A percentile compares a stretch with the other conserved stretches of the same genome.
phyloP scores from a whole-genome alignment of 2,888 invertebrate species.

The Acanthacorydalis orientalis region DNA sequence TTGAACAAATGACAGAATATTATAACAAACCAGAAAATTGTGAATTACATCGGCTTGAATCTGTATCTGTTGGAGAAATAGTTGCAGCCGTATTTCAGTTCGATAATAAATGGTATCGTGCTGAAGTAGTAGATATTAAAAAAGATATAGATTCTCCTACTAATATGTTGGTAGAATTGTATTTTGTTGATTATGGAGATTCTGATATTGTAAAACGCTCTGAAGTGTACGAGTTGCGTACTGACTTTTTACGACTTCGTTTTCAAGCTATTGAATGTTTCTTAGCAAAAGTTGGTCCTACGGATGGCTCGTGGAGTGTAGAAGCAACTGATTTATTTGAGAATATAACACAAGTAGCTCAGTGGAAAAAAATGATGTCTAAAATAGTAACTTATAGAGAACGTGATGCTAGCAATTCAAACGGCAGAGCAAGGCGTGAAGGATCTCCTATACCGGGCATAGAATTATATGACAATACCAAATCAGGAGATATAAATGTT shows the following conservation, averaged over 20 bases:
- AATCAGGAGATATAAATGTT: constrained; percentile 44
- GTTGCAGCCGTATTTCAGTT: constrained; percentile 71
- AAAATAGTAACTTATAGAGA: constrained; percentile 57
- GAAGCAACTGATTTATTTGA: constrained; percentile 49
- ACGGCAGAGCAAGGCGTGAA: constrained; percentile 33
- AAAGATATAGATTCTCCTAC: constrained; percentile 43
- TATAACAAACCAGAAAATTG: constrained; percentile 49
- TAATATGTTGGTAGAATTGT: constrained; percentile 42
- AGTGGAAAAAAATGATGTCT: constrained; percentile 67
- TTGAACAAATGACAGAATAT: constrained; percentile 67
- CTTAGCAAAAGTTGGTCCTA: constrained; percentile 39
- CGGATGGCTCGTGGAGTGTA: constrained; percentile 39
- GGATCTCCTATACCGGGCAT: constrained; percentile 62
- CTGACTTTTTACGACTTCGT: constrained; percentile 54
- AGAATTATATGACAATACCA: constrained; percentile 51
- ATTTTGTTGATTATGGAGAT: constrained; percentile 82
- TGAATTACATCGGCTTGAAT: constrained; percentile 32
- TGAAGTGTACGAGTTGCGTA: constrained; percentile 54
- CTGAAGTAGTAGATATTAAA: constrained; percentile 46
- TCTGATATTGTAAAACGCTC: constrained; percentile 46
- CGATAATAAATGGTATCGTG: constrained; percentile 60
- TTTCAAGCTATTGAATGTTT: constrained; percentile 81
- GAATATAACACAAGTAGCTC: constrained; percentile 52
- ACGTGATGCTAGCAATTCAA: constrained; percentile 17
- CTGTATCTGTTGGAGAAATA: constrained; percentile 55